These are phyloP conservation scores for Myiotriccus ornatus DNA, from an alignment of 2,797 vertebrate species.

Conservation along the genomic window DNA sequence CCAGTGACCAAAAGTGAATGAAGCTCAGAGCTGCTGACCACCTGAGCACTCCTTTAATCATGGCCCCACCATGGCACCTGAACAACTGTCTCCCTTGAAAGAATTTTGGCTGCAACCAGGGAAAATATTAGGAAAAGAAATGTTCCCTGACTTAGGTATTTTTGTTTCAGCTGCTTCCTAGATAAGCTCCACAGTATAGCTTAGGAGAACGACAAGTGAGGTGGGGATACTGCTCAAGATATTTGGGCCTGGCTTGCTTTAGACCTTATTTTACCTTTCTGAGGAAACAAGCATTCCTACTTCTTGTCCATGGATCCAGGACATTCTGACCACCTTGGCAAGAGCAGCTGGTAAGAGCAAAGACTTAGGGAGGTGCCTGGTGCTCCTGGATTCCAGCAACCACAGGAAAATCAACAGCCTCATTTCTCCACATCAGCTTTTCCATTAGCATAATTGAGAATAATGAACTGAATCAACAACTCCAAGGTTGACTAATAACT, in stretches of 20 bases:
- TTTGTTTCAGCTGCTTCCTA: background rate
- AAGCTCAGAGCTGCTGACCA: background rate
- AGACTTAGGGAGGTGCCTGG: background rate
- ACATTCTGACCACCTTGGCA: background rate
- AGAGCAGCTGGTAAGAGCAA: background rate
- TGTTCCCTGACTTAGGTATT: background rate
- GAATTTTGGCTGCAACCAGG: background rate
- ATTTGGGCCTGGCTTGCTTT: background rate
- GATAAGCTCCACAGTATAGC: background rate
- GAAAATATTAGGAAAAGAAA: background rate
- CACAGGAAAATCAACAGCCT: background rate
- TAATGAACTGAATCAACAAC: slow-evolving; percentile 12
- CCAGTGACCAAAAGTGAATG: background rate
- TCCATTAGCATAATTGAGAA: background rate
- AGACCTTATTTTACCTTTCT: background rate
- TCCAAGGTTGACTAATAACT: slow-evolving; percentile 10
- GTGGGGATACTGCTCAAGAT: background rate
- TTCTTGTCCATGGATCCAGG: background rate
- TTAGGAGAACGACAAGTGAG: background rate
- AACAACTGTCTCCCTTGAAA: background rate
- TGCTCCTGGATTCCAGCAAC: background rate
- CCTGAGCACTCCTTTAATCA: background rate
- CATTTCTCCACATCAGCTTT: slow-evolving; percentile 3
- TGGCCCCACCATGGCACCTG: background rate
- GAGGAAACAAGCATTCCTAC: background rate